These are phyloP conservation scores for Acleris holmiana DNA, from an alignment of 2,888 invertebrate genomes.

Conservation along the genomic window DNA sequence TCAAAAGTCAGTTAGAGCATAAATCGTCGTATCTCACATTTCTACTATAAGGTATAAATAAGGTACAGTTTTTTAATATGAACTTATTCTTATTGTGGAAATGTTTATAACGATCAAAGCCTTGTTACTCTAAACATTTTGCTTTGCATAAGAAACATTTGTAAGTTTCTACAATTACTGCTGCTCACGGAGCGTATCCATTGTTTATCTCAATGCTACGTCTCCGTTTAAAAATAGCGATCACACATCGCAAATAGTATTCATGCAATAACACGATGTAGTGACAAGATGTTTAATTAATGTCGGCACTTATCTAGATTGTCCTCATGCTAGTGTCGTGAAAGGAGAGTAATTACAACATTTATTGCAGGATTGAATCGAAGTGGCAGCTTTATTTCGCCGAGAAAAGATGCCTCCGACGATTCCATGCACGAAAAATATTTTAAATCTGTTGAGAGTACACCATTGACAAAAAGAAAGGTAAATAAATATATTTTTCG, in stretches of 20 bases:
- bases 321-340: background rate
- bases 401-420: slow-evolving; percentile 87
- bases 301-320: background rate
- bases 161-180: no score
- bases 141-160: no score
- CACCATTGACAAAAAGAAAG: slow-evolving; percentile 85
- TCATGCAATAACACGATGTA: background rate
- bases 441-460: slow-evolving; percentile 89
- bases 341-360: background rate
- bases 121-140: no score
- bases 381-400: slow-evolving; percentile 84
- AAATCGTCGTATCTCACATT: no score
- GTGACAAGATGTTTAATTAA: slow-evolving; percentile 2
- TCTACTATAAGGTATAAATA: no score
- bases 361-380: slow-evolving; percentile 70
- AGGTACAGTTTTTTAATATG: no score
- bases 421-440: slow-evolving; percentile 94
- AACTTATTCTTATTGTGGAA: no score
- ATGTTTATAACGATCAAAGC: no score
- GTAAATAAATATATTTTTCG: slow-evolving; percentile 48
- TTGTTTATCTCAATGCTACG: background rate
- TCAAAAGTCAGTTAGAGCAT: no score
- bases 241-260: background rate
- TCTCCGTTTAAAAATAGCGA: slow-evolving; percentile 1
- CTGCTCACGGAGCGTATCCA: background rate